These are phyloP conservation scores for Rhingia rostrata DNA, from an alignment of 2,888 invertebrate species.

Conservation along the genomic window DNA sequence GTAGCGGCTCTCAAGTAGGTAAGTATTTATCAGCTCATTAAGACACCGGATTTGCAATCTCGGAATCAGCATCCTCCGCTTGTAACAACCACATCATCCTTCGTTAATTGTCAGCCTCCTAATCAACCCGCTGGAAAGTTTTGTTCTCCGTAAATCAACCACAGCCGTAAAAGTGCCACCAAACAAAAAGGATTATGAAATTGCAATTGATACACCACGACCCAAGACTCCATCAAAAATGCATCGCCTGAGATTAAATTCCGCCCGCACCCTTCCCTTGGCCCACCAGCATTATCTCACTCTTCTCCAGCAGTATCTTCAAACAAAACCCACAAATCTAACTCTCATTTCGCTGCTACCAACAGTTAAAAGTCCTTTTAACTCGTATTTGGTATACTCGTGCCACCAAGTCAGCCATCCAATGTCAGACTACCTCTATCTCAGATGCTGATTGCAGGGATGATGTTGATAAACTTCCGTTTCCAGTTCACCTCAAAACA, in stretches of 20 bases:
- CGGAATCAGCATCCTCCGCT: too few relatives aligned
- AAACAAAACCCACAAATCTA: conserved; percentile 11
- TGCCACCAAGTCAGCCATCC: conserved; percentile 38
- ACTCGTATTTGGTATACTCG: conserved; percentile 2
- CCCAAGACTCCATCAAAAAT: conserved; percentile 47
- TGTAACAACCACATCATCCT: too few relatives aligned
- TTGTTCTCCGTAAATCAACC: neutral
- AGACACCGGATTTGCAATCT: too few relatives aligned
- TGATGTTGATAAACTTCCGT: conserved; percentile 74
- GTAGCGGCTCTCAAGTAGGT: too few relatives aligned
- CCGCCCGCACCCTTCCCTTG: conserved; percentile 18
- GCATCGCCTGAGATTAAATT: conserved; percentile 48
- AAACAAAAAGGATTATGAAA: conserved; percentile 8
- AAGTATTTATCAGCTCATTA: too few relatives aligned
- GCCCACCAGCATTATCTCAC: conserved; percentile 33
- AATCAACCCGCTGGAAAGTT: too few relatives aligned
- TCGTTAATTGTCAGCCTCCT: too few relatives aligned
- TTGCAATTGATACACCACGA: conserved; percentile 26
- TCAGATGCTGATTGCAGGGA: conserved; percentile 51
- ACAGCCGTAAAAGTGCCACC: conserved; percentile 8
- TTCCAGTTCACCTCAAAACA: conserved; percentile 72
- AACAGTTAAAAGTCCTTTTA: conserved; percentile 38
- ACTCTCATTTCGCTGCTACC: conserved; percentile 37
- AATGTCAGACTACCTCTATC: conserved; percentile 29
- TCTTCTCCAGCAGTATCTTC: conserved; percentile 2